Evolutionary conservation across 2,888 invertebrate genomes (phyloP).

Genomic region (Lasioglossum calceatum): DNA sequence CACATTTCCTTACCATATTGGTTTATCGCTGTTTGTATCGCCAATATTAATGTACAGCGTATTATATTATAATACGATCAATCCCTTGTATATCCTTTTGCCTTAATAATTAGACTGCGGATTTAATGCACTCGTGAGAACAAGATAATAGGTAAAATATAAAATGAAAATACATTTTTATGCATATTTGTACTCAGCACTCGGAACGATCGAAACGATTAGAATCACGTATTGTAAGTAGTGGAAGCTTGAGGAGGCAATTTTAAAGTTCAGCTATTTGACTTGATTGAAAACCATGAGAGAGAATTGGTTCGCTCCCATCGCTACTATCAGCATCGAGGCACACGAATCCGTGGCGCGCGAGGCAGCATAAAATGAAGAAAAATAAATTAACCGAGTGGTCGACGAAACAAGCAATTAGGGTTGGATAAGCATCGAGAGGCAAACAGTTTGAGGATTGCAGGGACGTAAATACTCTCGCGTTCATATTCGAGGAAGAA

Average conservation of each 20-base stretch:
- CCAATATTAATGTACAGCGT: neutral
- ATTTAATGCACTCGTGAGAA: neutral
- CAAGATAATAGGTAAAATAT: neutral
- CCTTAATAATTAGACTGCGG: neutral
- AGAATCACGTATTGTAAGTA: too few species aligned
- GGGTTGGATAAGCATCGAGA: neutral
- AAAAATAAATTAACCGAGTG: neutral
- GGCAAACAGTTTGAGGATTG: conserved; percentile 8
- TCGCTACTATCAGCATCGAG: neutral
- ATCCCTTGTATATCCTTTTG: neutral
- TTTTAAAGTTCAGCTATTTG: too few species aligned
- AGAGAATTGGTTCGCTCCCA: neutral
- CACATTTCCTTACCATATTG: neutral
- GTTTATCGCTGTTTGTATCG: neutral
- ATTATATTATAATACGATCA: too few species aligned
- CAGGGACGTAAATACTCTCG: neutral
- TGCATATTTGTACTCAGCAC: too few species aligned
- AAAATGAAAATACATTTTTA: neutral
- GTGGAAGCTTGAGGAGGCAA: too few species aligned
- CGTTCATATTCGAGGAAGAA: conserved; percentile 1
- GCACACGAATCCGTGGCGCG: neutral
- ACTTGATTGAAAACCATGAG: neutral
- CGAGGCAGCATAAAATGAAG: neutral
- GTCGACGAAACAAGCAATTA: conserved; percentile 12
- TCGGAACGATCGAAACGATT: too few species aligned